Conservation (phyloP, 2,113 vertebrate genomes). For the Nerophis ophidion region DNA sequence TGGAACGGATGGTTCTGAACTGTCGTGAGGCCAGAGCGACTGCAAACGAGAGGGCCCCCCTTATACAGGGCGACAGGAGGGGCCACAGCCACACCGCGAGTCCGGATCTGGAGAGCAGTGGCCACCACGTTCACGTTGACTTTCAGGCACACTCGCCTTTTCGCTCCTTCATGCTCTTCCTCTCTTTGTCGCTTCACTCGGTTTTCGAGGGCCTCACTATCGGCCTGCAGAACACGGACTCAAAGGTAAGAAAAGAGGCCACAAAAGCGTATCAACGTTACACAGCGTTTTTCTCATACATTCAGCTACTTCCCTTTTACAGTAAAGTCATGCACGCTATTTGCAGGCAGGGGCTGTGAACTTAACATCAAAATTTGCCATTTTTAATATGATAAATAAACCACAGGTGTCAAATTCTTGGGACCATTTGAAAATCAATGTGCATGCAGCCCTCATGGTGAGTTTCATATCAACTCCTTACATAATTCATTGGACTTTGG, state of each 20-base stretch:
- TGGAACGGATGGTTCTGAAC: constrained; percentile 77
- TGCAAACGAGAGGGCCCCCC: constrained; percentile 56
- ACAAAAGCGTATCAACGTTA: background rate
- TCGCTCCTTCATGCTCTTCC: constrained; percentile 81
- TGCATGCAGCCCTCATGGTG: too few relatives aligned
- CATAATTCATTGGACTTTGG: too few relatives aligned
- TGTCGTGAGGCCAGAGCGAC: constrained; percentile 36
- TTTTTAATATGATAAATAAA: too few relatives aligned
- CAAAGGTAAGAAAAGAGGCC: constrained; percentile 52
- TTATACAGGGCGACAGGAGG: constrained; percentile 40
- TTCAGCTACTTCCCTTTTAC: too few relatives aligned
- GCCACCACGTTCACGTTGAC: constrained; percentile 72
- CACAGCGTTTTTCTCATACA: background rate
- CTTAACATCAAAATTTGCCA: too few relatives aligned
- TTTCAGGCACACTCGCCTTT: constrained; percentile 75
- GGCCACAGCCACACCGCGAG: constrained; percentile 23
- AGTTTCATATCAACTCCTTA: too few relatives aligned
- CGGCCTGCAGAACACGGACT: constrained; percentile 77
- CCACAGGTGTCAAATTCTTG: too few relatives aligned
- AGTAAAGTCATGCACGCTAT: too few relatives aligned
- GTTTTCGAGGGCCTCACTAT: constrained; percentile 87
- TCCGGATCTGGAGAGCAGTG: constrained; percentile 59
- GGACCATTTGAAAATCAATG: too few relatives aligned
- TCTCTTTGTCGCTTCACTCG: constrained; percentile 84
- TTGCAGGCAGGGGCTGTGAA: too few relatives aligned